These are phyloP conservation scores for Cremastobaeus sp. DNA, from an alignment of 2,888 invertebrate species.

Conservation along the genomic window DNA sequence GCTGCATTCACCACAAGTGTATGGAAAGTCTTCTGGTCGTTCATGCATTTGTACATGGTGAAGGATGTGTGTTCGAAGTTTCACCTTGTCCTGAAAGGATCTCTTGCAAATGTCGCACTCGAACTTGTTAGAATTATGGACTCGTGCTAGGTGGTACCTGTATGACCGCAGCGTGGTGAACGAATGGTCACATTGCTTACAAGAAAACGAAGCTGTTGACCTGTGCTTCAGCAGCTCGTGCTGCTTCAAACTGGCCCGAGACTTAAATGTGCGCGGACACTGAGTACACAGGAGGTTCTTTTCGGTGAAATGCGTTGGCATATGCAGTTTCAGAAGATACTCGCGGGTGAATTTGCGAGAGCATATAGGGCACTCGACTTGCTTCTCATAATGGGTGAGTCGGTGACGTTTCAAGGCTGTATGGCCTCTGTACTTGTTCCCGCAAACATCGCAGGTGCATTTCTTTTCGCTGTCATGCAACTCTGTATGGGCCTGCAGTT, in stretches of 20 bases:
- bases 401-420: conserved; percentile 22
- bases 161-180: conserved; percentile 2
- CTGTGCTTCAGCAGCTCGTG: conserved; percentile 30
- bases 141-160: neutral
- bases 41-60: conserved; percentile 2
- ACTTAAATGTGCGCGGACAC: conserved; percentile 11
- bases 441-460: conserved; percentile 11
- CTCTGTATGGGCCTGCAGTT: conserved; percentile 1
- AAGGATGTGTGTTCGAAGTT: conserved; percentile 3
- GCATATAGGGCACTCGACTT: conserved; percentile 23
- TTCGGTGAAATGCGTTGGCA: conserved; percentile 13
- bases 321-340: conserved; percentile 23
- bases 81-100: neutral
- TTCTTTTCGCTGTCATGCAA: conserved; percentile 20
- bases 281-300: conserved; percentile 8
- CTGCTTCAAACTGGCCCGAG: conserved; percentile 14
- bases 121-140: neutral
- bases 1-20: conserved; percentile 16
- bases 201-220: conserved; percentile 13
- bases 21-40: neutral
- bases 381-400: conserved; percentile 28
- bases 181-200: neutral
- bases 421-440: conserved; percentile 9
- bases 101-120: conserved; percentile 37
- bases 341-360: conserved; percentile 23